Percentiles rank a stretch among this genome's conserved stretches.
These are phyloP conservation scores for Pagetopsis macropterus DNA, from an alignment of 2,797 vertebrate genomes.

Conservation along the genomic window DNA sequence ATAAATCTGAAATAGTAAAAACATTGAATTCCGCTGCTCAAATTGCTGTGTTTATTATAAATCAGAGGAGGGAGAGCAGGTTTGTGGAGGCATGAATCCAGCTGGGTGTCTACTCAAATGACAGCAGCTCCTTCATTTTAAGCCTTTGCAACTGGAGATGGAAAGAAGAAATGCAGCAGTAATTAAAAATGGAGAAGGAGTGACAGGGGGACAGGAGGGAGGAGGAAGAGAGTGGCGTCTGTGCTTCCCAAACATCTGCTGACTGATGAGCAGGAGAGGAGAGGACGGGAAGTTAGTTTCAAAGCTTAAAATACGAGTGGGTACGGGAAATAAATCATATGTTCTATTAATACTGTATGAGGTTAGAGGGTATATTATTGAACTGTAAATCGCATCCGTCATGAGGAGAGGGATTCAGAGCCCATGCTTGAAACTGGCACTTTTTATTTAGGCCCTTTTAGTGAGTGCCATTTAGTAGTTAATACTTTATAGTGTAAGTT, in stretches of 20 bases:
- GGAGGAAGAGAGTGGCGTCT: slow-evolving; percentile 50
- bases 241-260: slow-evolving; percentile 66
- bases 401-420: slow-evolving; percentile 15
- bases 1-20: neutral
- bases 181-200: slow-evolving; percentile 54
- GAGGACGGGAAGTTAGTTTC: slow-evolving; percentile 25
- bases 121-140: slow-evolving; percentile 42
- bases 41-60: neutral
- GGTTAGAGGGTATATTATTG: slow-evolving; percentile 55
- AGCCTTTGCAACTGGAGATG: slow-evolving; percentile 18
- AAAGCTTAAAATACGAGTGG: slow-evolving; percentile 39
- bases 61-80: slow-evolving; percentile 22
- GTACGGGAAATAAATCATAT: slow-evolving; percentile 56
- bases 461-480: no score
- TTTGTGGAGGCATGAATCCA: slow-evolving; percentile 33
- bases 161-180: slow-evolving; percentile 39
- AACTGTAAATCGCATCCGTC: slow-evolving; percentile 15
- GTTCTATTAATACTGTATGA: slow-evolving; percentile 63
- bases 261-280: slow-evolving; percentile 39
- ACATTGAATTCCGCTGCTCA: neutral
- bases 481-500: no score
- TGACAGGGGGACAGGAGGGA: slow-evolving; percentile 57
- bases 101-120: slow-evolving; percentile 36
- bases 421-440: neutral
- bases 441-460: no score